Evolutionary conservation across 2,797 vertebrate species (phyloP), one percentile per base, ranked within the genome.

Genomic region (Hylomyscus alleni): DNA sequence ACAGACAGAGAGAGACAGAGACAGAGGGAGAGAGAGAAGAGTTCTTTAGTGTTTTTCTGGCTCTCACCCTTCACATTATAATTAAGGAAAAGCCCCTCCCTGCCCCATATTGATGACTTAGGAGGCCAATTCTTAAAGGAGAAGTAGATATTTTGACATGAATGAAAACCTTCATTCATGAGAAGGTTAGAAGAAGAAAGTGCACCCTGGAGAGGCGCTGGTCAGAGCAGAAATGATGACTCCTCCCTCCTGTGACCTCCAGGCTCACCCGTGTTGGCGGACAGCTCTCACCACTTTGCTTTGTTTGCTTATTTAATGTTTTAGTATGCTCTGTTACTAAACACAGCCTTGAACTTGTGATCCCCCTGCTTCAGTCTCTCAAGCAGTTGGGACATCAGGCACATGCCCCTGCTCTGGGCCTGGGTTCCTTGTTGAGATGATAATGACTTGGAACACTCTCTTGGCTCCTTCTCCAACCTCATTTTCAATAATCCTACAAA

Each of bases 91-190:
- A 67, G 31, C 31, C 31, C 31, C 14, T 34, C 14, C 65, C 31
- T 3, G 2, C 31, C 14, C 65, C 65, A 15, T 75, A 86, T 86
- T 50, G 62, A 12, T 82, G 47, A 93, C 56, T 80, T 91, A 54
- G 67, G 40, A 95, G 60, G 29, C 40, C 65, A 82, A 78, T 73
- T 92, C 50, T 88, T 93, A 95, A 67, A 95, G 34, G 11, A 89
- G 24, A 90, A 83, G 40, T 47, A 34, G 26, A 54, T 44, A 60
- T 89, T 90, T 90, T 50, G 87, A 2, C n/a, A 78, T 47, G 31
- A 93, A 88, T 75, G 8, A 62, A 93, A 89, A 75, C 22, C 69
- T 93, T 90, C 31, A 89, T n/a, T n/a, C 67, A 91, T 88, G 95
- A 80, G 26, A 85, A 96, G 12, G 37, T 40, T 31, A 75, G 89